These are phyloP conservation scores for Chrysochloris asiatica DNA, from an alignment of 2,113 vertebrate genomes.

Conservation along the genomic window DNA sequence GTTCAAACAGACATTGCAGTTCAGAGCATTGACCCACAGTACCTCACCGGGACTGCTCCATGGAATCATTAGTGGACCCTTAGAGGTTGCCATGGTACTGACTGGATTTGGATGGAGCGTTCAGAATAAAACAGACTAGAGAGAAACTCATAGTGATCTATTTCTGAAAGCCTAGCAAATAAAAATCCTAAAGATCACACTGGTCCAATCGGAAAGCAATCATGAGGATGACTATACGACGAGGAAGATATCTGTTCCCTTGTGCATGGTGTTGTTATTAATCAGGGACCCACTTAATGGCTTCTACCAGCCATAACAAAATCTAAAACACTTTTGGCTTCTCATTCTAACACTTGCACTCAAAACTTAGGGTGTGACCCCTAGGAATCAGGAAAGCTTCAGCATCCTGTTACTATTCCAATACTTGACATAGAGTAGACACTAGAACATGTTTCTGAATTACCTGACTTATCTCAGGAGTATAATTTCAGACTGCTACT, in stretches of 20 bases:
- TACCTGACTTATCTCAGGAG: background rate
- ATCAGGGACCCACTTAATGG: too few relatives aligned
- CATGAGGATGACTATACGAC: background rate
- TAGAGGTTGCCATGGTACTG: background rate
- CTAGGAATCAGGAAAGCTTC: background rate
- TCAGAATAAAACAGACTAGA: background rate
- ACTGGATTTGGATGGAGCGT: background rate
- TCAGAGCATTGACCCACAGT: too few relatives aligned
- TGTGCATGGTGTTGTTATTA: background rate
- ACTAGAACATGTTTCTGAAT: background rate
- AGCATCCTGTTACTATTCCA: background rate
- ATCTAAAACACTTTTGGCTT: too few relatives aligned
- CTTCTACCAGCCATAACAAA: too few relatives aligned
- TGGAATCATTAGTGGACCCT: background rate
- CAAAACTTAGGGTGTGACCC: background rate
- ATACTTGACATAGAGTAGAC: background rate
- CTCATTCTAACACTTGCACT: background rate
- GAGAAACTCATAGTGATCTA: background rate
- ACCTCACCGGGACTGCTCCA: too few relatives aligned
- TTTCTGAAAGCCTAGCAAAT: background rate
- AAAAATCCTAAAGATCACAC: background rate
- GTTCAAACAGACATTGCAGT: too few relatives aligned
- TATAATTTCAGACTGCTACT: background rate
- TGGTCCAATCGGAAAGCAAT: background rate
- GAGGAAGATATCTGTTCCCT: too few relatives aligned